Percentiles rank a stretch among this genome's conserved stretches.
Conservation (phyloP, 1,140 invertebrate genomes). For the Parapsyche elsis region DNA sequence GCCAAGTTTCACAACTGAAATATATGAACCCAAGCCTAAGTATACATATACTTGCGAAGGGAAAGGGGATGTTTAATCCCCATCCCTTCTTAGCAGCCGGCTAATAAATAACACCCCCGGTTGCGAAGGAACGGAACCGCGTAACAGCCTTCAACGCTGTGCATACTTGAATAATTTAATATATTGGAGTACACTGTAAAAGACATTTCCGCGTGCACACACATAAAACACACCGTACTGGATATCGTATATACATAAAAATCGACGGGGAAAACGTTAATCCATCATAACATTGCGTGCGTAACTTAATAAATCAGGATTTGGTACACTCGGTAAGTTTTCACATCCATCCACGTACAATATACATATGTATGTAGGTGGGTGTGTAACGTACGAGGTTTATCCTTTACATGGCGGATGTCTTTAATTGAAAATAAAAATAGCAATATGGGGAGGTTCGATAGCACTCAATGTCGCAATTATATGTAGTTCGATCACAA, state of each 20-base stretch:
- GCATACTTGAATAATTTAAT: conserved; percentile 26
- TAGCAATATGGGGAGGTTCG: neutral
- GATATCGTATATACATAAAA: too few species aligned
- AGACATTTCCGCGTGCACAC: too few species aligned
- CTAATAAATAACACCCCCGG: conserved; percentile 29
- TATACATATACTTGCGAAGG: too few species aligned
- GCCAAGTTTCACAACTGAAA: too few species aligned
- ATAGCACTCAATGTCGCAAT: conserved; percentile 17
- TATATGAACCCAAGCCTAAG: too few species aligned
- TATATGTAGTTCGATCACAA: conserved; percentile 20
- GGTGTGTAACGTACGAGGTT: neutral
- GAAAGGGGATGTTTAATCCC: too few species aligned
- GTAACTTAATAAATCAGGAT: too few species aligned
- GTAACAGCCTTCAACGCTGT: conserved; percentile 11
- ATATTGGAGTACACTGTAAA: neutral
- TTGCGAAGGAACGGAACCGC: conserved; percentile 3
- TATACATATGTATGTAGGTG: neutral
- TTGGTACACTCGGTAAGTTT: too few species aligned
- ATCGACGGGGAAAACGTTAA: too few species aligned
- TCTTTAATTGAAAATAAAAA: conserved; percentile 24
- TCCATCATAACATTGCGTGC: too few species aligned
- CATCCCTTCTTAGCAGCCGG: neutral
- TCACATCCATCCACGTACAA: neutral
- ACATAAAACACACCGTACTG: too few species aligned
- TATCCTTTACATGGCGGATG: neutral